These are phyloP conservation scores for Athetis lepigone DNA, from an alignment of 2,888 invertebrate genomes.

Conservation along the genomic window DNA sequence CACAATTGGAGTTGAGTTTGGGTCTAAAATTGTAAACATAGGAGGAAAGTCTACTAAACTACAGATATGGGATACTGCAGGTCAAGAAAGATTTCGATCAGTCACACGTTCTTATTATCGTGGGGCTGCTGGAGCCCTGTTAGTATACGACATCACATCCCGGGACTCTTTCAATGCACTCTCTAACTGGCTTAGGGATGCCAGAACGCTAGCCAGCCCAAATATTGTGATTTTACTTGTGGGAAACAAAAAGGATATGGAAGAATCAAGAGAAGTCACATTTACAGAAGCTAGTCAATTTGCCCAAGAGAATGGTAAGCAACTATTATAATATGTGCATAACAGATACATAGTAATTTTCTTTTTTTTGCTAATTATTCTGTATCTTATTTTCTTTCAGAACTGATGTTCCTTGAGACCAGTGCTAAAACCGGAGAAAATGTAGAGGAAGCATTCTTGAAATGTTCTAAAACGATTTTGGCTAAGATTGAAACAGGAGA, in stretches of 20 bases:
- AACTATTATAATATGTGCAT: background rate
- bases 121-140: slow-evolving; percentile 97
- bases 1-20: slow-evolving; percentile 96
- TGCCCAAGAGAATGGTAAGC: slow-evolving; percentile 95
- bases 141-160: slow-evolving; percentile 97
- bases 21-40: slow-evolving; percentile 95
- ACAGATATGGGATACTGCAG: slow-evolving; percentile 97
- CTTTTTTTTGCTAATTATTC: background rate
- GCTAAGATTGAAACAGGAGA: slow-evolving; percentile 96
- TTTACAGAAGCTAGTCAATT: slow-evolving; percentile 95
- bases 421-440: slow-evolving; percentile 96
- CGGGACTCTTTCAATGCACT: slow-evolving; percentile 98
- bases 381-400: slow-evolving; percentile 84
- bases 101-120: slow-evolving; percentile 96
- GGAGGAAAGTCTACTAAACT: slow-evolving; percentile 95
- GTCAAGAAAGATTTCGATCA: slow-evolving; percentile 99
- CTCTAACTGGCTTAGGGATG: slow-evolving; percentile 96
- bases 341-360: background rate
- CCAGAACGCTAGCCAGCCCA: slow-evolving; percentile 94
- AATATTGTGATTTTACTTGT: slow-evolving; percentile 95
- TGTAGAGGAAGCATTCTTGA: slow-evolving; percentile 95
- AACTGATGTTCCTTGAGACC: slow-evolving; percentile 95
- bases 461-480: slow-evolving; percentile 95
- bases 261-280: slow-evolving; percentile 95
- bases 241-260: slow-evolving; percentile 96